These are phyloP conservation scores for Pocota personata DNA, from an alignment of 2,888 invertebrate species.

Conservation along the genomic window DNA sequence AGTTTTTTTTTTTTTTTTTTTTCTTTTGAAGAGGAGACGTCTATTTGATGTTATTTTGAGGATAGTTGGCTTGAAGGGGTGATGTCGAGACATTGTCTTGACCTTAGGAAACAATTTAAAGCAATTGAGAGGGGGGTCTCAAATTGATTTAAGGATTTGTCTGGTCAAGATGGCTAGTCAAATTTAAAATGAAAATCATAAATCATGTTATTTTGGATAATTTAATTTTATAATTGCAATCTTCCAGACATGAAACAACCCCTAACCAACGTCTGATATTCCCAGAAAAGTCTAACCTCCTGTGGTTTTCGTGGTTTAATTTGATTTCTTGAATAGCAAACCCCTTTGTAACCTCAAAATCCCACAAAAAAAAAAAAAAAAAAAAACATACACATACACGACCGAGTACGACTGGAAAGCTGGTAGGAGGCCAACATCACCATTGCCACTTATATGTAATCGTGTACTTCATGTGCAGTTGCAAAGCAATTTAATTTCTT, in stretches of 20 bases:
- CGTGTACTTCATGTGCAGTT: constrained; percentile 39
- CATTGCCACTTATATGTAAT: not conserved
- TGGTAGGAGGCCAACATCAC: not conserved
- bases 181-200: not conserved
- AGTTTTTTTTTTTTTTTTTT: not conserved
- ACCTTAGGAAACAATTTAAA: constrained; percentile 41
- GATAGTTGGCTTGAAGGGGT: constrained; percentile 47
- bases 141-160: constrained; percentile 35
- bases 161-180: not conserved
- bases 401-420: not conserved
- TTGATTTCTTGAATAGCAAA: not conserved
- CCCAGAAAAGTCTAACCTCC: not conserved
- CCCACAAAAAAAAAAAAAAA: too few relatives aligned
- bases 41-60: constrained; percentile 55
- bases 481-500: constrained; percentile 70
- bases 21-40: constrained; percentile 5
- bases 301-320: not conserved
- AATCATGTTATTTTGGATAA: too few relatives aligned
- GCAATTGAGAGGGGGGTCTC: not conserved
- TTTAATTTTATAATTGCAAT: constrained; percentile 4
- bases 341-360: not conserved
- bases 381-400: not conserved
- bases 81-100: constrained; percentile 64
- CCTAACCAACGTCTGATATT: not conserved
- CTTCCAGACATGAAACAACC: too few relatives aligned